Percentiles rank a stretch among this genome's conserved stretches.
Conservation (phyloP, 2,888 invertebrate species). For the Calliphora vomitoria region DNA sequence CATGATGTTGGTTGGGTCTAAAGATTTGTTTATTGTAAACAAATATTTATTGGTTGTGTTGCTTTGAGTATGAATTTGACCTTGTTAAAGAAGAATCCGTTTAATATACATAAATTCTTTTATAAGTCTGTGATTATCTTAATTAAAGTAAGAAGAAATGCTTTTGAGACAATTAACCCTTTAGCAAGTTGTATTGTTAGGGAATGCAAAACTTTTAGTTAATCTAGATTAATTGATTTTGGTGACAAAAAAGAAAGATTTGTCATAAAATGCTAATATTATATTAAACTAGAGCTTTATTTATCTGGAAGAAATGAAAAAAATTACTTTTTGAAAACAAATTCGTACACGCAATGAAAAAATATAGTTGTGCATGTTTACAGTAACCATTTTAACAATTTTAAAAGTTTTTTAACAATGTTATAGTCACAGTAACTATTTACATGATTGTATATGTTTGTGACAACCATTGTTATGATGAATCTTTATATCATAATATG, state of each 20-base stretch:
- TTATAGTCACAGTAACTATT: no score
- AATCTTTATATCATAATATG: no score
- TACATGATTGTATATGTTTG: no score
- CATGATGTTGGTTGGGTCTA: neutral
- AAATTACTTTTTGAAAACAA: no score
- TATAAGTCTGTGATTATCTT: neutral
- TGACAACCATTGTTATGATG: no score
- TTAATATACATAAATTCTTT: neutral
- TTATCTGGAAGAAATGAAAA: no score
- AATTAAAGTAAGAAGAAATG: neutral
- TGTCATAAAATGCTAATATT: no score
- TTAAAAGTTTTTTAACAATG: no score
- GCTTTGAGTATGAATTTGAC: neutral
- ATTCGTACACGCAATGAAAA: no score
- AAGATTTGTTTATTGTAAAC: constrained; percentile 33
- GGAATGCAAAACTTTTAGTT: neutral
- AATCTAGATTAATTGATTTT: neutral
- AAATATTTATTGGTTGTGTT: constrained; percentile 2
- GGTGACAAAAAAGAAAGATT: neutral
- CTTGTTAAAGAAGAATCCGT: neutral
- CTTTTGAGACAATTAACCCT: neutral
- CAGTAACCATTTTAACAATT: no score
- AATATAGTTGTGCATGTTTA: no score
- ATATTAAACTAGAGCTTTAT: no score
- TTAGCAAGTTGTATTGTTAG: neutral